Conservation (phyloP, 2,113 vertebrate genomes). For the Otolemur garnettii region DNA sequence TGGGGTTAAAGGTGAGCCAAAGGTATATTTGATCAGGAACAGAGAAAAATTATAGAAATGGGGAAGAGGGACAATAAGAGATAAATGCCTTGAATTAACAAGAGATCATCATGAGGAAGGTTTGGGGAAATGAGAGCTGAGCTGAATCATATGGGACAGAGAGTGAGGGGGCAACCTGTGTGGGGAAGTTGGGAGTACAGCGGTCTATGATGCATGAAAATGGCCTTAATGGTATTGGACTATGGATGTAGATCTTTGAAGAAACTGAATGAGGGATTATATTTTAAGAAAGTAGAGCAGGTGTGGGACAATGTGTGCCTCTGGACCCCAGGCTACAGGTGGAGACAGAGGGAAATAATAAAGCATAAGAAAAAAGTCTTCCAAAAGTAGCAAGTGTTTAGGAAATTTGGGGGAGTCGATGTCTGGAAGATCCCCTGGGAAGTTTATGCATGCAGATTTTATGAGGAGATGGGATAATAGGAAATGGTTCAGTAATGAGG, state of each 20-base stretch:
- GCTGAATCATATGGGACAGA: fast-evolving
- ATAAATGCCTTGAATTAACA: background rate
- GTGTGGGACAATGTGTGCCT: background rate
- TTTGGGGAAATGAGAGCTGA: background rate
- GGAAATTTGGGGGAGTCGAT: background rate
- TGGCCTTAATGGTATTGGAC: background rate
- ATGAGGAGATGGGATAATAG: background rate
- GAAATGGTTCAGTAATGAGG: background rate
- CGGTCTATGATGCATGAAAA: background rate
- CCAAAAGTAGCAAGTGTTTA: background rate
- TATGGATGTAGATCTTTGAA: background rate
- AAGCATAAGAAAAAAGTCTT: background rate
- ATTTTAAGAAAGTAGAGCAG: background rate
- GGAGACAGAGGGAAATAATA: background rate
- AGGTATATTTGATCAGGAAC: background rate
- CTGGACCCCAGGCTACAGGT: background rate
- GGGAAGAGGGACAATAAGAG: fast-evolving
- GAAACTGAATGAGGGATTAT: background rate
- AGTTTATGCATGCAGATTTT: background rate
- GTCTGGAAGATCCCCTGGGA: background rate
- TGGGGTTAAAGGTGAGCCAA: background rate
- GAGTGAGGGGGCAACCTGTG: fast-evolving
- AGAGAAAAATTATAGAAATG: background rate
- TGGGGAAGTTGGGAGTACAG: background rate
- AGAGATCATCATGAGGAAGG: background rate